Evolutionary conservation across 2,113 vertebrate species (phyloP).

Genomic region (pig (Sus scrofa)): T2T-Sscrofa CM000819.6:8207501-8208000

Average conservation of each 20-base stretch:
- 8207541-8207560: no score
- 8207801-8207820: not conserved
- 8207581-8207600: no score
- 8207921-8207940: not conserved
- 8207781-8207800: not conserved
- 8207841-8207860: not conserved
- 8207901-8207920: not conserved
- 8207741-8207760: not conserved
- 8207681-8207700: not conserved
- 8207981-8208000: not conserved
- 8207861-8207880: not conserved
- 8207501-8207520: no score
- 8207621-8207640: no score
- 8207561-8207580: no score
- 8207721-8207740: not conserved
- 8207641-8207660: no score
- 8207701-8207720: not conserved
- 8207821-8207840: not conserved
- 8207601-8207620: no score
- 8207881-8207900: not conserved
- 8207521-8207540: no score
- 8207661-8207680: not conserved
- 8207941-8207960: not conserved
- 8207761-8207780: not conserved
- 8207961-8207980: not conserved